Conservation (phyloP, 1,140 invertebrate genomes). For the Papilio helenus region DNA sequence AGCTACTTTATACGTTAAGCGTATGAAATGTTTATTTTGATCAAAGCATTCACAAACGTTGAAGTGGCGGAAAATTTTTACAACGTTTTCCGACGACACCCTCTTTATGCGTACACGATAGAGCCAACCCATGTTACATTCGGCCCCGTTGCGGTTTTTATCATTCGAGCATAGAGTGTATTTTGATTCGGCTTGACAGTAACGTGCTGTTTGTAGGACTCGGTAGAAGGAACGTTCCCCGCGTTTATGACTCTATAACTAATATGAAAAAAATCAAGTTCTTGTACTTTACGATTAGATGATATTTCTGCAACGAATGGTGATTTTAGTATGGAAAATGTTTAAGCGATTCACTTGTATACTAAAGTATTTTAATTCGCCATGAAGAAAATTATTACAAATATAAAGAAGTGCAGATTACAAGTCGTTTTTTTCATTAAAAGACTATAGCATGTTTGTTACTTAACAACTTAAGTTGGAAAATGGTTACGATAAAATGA, state of each 20-base stretch:
- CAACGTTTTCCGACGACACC: slow-evolving; percentile 52
- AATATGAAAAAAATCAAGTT: slow-evolving; percentile 58
- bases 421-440: too few relatives aligned
- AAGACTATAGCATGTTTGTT: background rate
- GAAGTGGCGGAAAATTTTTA: slow-evolving; percentile 55
- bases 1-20: slow-evolving; percentile 41
- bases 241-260: slow-evolving; percentile 54
- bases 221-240: slow-evolving; percentile 31
- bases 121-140: slow-evolving; percentile 45
- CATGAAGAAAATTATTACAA: too few relatives aligned
- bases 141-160: slow-evolving; percentile 34
- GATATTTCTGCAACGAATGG: slow-evolving; percentile 40
- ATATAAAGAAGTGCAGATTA: too few relatives aligned
- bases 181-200: slow-evolving; percentile 34
- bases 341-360: background rate
- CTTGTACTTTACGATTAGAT: slow-evolving; percentile 49
- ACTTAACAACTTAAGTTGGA: background rate
- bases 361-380: too few relatives aligned
- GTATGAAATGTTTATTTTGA: slow-evolving; percentile 18
- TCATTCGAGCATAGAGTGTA: slow-evolving; percentile 41
- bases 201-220: slow-evolving; percentile 36
- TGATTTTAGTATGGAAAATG: background rate
- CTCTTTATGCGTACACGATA: slow-evolving; percentile 48
- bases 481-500: background rate
- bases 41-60: slow-evolving; percentile 44